Percentiles rank a stretch among this genome's conserved stretches.
phyloP scores from a whole-genome alignment of 2,888 invertebrate species.

The Acrobasis repandana region DNA sequence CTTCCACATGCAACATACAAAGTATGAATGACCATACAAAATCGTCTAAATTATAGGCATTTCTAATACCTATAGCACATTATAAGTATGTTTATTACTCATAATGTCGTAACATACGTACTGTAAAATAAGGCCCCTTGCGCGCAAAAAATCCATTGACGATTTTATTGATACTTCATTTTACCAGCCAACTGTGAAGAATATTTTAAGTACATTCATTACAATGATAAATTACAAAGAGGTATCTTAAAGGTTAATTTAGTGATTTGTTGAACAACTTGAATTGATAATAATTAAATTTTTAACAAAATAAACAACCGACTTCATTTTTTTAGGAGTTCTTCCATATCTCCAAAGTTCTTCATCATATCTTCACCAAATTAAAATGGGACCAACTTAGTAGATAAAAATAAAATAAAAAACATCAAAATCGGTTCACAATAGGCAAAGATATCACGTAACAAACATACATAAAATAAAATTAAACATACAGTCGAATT shows the following conservation, averaged over 20 bases:
- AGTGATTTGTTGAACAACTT: too few species aligned
- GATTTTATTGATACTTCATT: constrained; percentile 9
- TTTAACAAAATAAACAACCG: too few species aligned
- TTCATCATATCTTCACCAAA: too few species aligned
- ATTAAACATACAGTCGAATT: too few species aligned
- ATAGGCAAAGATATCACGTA: too few species aligned
- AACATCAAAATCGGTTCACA: too few species aligned
- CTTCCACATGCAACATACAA: neutral
- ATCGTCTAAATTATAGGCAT: neutral
- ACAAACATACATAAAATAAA: too few species aligned
- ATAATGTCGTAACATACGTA: neutral
- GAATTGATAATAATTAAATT: too few species aligned
- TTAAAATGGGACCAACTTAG: too few species aligned
- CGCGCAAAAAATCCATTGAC: constrained; percentile 1
- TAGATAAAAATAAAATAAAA: too few species aligned
- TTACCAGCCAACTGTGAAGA: neutral
- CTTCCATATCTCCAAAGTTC: too few species aligned
- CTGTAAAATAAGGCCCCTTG: neutral
- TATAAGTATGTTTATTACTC: neutral
- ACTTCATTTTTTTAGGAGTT: too few species aligned
- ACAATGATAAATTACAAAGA: neutral
- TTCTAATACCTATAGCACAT: neutral
- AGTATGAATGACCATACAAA: constrained; percentile 1
- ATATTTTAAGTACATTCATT: neutral
- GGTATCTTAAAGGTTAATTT: neutral